Evolutionary conservation across 1,140 invertebrate genomes (phyloP).

Genomic region (Pseudomyrmex sp.): DNA sequence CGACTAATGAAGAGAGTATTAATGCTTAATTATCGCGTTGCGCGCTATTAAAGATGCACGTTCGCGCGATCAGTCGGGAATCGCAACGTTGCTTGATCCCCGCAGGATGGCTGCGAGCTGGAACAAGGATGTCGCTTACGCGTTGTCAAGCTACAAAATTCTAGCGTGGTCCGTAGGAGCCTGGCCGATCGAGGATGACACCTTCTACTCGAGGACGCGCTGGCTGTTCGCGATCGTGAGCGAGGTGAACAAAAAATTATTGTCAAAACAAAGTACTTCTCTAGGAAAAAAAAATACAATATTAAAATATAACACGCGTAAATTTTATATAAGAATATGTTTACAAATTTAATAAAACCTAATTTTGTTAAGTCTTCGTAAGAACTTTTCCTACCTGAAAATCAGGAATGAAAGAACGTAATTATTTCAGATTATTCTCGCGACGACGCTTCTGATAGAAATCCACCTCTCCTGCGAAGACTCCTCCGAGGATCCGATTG

Average conservation of each 20-base stretch:
- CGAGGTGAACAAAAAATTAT: constrained; percentile 25
- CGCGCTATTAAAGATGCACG: constrained; percentile 19
- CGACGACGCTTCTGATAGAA: not conserved
- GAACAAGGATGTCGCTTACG: constrained; percentile 45
- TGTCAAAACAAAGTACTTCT: not conserved
- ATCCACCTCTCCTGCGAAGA: constrained; percentile 9
- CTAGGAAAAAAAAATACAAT: no score
- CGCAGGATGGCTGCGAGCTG: not conserved
- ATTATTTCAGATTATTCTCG: constrained; percentile 26
- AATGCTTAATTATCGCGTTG: not conserved
- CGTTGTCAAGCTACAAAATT: constrained; percentile 39
- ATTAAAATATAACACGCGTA: no score
- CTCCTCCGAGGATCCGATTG: constrained; percentile 25
- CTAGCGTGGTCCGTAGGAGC: constrained; percentile 55
- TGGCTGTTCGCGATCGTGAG: constrained; percentile 2
- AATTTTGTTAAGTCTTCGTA: no score
- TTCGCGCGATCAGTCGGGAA: not conserved
- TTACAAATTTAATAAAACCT: no score
- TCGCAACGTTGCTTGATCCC: not conserved
- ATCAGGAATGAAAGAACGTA: no score
- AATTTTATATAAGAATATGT: no score
- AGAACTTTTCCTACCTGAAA: no score
- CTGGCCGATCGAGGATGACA: constrained; percentile 58
- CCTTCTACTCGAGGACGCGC: constrained; percentile 9
- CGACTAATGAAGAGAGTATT: constrained; percentile 15